These are phyloP conservation scores for Plebejus anna DNA, from an alignment of 2,888 invertebrate species.

Conservation along the genomic window DNA sequence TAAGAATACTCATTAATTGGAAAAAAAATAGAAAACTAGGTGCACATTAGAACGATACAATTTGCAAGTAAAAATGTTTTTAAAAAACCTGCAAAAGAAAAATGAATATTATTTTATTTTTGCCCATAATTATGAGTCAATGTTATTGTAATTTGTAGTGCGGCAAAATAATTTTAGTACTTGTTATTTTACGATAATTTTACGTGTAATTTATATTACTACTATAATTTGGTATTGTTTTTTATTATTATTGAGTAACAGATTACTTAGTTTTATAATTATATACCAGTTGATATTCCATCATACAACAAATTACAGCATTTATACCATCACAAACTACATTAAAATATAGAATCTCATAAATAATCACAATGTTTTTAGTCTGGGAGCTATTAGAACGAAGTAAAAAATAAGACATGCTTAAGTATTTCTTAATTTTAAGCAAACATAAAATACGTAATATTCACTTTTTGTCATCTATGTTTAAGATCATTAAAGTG, in stretches of 20 bases:
- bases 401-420: background rate
- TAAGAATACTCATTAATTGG: constrained; percentile 6
- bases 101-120: background rate
- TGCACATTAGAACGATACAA: background rate
- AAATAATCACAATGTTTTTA: background rate
- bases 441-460: background rate
- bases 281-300: background rate
- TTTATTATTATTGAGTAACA: background rate
- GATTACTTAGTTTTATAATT: background rate
- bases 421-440: background rate
- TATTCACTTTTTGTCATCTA: background rate
- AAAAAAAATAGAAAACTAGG: background rate
- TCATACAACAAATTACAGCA: background rate
- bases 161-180: background rate
- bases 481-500: background rate
- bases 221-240: background rate
- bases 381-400: background rate
- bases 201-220: background rate
- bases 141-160: background rate
- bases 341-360: background rate
- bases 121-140: background rate
- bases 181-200: background rate
- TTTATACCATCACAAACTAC: background rate
- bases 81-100: background rate
- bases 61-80: background rate